Conservation (phyloP, 2,113 vertebrate genomes). For the Nothobranchius kuhntae region DNA sequence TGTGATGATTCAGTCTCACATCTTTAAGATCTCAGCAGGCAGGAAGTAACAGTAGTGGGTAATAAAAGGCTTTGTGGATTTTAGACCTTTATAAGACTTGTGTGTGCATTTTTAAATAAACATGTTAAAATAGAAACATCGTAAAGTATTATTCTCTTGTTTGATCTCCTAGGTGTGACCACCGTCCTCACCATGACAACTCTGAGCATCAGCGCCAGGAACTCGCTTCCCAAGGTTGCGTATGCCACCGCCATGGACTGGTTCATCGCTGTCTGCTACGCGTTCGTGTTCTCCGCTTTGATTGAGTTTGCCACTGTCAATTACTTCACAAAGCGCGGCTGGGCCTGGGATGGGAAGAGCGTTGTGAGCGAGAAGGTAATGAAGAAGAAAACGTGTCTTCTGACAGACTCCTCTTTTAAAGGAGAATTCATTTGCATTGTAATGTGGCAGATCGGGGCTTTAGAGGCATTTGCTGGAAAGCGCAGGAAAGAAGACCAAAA, state of each 20-base stretch:
- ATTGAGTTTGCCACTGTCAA: slow-evolving; percentile 99
- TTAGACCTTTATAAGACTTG: too few species aligned
- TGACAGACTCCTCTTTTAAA: slow-evolving; percentile 37
- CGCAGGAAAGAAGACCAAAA: not conserved
- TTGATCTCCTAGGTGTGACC: slow-evolving; percentile 86
- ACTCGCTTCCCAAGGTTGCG: slow-evolving; percentile 97
- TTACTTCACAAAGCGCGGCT: slow-evolving; percentile 99
- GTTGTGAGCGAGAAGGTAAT: slow-evolving; percentile 96
- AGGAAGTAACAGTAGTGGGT: not conserved
- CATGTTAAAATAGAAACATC: not conserved
- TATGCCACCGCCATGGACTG: slow-evolving; percentile 99
- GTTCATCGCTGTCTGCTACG: slow-evolving; percentile 99
- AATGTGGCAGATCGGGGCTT: not conserved
- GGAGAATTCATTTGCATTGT: slow-evolving; percentile 19
- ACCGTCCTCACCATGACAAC: slow-evolving; percentile 99
- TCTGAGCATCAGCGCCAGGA: slow-evolving; percentile 94
- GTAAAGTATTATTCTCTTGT: not conserved
- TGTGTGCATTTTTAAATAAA: too few species aligned
- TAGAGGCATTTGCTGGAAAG: slow-evolving; percentile 10
- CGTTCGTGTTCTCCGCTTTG: slow-evolving; percentile 97
- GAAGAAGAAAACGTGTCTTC: slow-evolving; percentile 56
- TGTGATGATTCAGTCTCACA: slow-evolving; percentile 7
- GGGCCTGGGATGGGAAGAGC: slow-evolving; percentile 99
- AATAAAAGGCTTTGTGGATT: slow-evolving; percentile 6
- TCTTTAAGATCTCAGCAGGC: slow-evolving; percentile 4